Evolutionary conservation across 2,888 invertebrate genomes (phyloP).

Genomic region (Elmis aenea): DNA sequence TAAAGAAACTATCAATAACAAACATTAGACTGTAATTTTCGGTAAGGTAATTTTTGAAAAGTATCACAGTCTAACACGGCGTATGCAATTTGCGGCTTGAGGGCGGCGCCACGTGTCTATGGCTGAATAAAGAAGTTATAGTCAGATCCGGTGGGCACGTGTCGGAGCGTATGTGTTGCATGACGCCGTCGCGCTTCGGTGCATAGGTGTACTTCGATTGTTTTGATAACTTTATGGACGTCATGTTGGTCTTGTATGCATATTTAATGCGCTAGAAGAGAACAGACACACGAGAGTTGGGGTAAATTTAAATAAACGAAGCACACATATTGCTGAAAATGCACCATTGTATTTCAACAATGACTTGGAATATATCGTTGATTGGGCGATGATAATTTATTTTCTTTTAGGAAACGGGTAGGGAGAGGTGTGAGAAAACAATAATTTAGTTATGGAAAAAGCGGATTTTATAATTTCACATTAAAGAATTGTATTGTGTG

Average conservation of each 20-base stretch:
- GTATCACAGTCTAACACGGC: slow-evolving; percentile 35
- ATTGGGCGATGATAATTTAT: no score
- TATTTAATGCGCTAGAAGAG: slow-evolving; percentile 11
- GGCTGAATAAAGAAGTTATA: slow-evolving; percentile 45
- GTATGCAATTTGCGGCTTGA: slow-evolving; percentile 46
- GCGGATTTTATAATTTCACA: no score
- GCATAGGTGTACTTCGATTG: slow-evolving; percentile 33
- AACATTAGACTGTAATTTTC: slow-evolving; percentile 34
- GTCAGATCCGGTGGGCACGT: slow-evolving; percentile 40
- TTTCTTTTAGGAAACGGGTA: no score
- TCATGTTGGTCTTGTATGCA: slow-evolving; percentile 13
- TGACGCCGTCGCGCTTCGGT: slow-evolving; percentile 42
- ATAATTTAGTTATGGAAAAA: no score
- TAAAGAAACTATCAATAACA: slow-evolving; percentile 48
- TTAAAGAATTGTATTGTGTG: no score
- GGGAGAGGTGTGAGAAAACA: no score
- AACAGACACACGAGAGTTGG: neutral
- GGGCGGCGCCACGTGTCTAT: slow-evolving; percentile 47
- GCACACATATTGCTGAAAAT: slow-evolving; percentile 4
- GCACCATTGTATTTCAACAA: slow-evolving; percentile 2
- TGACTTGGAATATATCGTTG: slow-evolving; percentile 7
- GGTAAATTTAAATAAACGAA: neutral
- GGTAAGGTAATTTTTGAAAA: neutral
- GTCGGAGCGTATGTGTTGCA: slow-evolving; percentile 32
- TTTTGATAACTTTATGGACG: slow-evolving; percentile 6